phyloP scores from a whole-genome alignment of 2,113 vertebrate genomes.

The Atractosteus spatula region DNA sequence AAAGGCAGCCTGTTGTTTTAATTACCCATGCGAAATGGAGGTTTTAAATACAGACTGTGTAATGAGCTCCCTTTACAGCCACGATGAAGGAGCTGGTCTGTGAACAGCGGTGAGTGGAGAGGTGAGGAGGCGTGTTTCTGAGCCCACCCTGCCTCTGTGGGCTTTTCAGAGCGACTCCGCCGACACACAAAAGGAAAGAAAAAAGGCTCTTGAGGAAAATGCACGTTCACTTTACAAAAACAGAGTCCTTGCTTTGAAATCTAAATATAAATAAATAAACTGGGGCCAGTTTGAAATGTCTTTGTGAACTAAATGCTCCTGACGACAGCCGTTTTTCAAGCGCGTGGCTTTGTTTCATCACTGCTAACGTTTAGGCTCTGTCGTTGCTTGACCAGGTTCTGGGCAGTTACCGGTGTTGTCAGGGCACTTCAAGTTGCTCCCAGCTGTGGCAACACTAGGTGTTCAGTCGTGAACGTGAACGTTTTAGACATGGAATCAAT shows the following conservation, averaged over 20 bases:
- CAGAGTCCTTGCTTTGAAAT: constrained; percentile 5
- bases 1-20: constrained; percentile 39
- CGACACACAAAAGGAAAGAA: neutral
- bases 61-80: constrained; percentile 52
- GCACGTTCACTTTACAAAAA: neutral
- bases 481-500: too few species aligned
- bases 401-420: too few species aligned
- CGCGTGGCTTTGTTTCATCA: too few species aligned
- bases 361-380: neutral
- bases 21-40: constrained; percentile 70
- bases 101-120: neutral
- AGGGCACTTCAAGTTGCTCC: too few species aligned
- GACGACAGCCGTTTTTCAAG: too few species aligned
- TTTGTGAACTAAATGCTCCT: constrained; percentile 3
- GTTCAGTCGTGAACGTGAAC: too few species aligned
- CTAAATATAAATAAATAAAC: neutral
- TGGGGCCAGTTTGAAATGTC: neutral
- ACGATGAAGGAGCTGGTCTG: neutral
- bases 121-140: neutral
- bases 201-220: neutral
- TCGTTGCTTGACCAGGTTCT: neutral
- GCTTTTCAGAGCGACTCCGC: neutral
- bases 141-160: neutral
- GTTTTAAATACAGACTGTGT: constrained; percentile 67
- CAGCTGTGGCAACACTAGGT: too few species aligned